Evolutionary conservation across 2,888 invertebrate genomes (phyloP).

Genomic region (Pediacus dermestoides): DNA sequence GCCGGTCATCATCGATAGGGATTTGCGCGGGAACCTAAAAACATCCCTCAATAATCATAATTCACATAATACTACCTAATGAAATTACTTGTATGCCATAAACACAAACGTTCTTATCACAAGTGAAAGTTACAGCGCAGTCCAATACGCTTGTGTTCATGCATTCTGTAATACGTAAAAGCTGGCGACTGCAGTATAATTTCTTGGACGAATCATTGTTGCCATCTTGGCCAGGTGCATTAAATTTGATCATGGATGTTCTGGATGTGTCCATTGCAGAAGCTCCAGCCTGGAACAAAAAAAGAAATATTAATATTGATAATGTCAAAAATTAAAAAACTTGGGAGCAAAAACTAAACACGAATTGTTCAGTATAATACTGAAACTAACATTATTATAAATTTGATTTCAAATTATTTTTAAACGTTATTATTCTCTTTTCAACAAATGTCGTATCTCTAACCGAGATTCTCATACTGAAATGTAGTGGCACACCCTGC

Average conservation of each 20-base stretch:
- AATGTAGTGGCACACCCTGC: too few species aligned
- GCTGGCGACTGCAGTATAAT: conserved; percentile 66
- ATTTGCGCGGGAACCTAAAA: conserved; percentile 72
- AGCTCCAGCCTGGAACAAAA: conserved; percentile 31
- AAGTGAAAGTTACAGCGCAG: conserved; percentile 75
- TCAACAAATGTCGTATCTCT: too few species aligned
- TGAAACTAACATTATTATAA: too few species aligned
- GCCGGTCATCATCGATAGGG: conserved; percentile 52
- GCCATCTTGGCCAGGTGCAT: conserved; percentile 29
- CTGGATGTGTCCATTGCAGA: conserved; percentile 43
- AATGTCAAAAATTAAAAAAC: too few species aligned
- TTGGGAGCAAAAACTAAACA: too few species aligned
- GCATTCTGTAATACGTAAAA: conserved; percentile 67
- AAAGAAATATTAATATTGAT: too few species aligned
- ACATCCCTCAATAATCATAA: conserved; percentile 5
- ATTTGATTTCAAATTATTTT: too few species aligned
- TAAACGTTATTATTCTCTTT: too few species aligned
- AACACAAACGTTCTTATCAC: conserved; percentile 75
- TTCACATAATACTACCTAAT: not conserved
- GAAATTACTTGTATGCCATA: conserved; percentile 62
- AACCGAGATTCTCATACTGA: too few species aligned
- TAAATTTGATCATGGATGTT: conserved; percentile 43
- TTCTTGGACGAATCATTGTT: conserved; percentile 47
- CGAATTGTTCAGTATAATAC: too few species aligned
- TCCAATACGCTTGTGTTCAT: conserved; percentile 73